Conservation (phyloP, 2,797 vertebrate genomes). For the Poecilia picta region DNA sequence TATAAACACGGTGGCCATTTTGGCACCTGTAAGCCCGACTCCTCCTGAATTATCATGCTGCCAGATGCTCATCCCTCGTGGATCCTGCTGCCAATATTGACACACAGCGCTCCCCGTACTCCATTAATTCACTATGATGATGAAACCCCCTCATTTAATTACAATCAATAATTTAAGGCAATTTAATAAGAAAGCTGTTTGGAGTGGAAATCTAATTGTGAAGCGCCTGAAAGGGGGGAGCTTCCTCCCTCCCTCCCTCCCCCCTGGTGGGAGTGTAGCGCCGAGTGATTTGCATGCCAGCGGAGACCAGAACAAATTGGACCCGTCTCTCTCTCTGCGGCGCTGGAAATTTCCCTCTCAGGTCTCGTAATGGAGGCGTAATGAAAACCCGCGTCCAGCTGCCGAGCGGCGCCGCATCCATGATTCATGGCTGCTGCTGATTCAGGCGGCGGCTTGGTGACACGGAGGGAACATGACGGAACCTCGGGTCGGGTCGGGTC, state of each 20-base stretch:
- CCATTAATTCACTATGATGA: slow-evolving; percentile 58
- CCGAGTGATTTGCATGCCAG: slow-evolving; percentile 64
- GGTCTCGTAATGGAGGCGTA: slow-evolving; percentile 55
- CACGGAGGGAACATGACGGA: slow-evolving; percentile 19
- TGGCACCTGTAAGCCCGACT: too few relatives aligned
- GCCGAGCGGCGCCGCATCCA: slow-evolving; percentile 54
- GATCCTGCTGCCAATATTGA: slow-evolving; percentile 52
- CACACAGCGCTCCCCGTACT: slow-evolving; percentile 12
- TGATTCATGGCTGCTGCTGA: slow-evolving; percentile 69
- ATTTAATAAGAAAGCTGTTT: slow-evolving; percentile 69
- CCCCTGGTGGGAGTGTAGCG: slow-evolving; percentile 15
- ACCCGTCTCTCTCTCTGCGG: slow-evolving; percentile 54
- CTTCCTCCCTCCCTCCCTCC: slow-evolving; percentile 39
- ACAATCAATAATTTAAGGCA: slow-evolving; percentile 69
- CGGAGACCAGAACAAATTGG: slow-evolving; percentile 70
- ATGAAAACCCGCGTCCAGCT: slow-evolving; percentile 46
- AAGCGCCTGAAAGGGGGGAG: slow-evolving; percentile 42
- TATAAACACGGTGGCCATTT: too few relatives aligned
- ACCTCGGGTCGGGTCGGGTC: slow-evolving; percentile 9
- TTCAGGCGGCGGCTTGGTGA: slow-evolving; percentile 47
- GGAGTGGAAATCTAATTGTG: slow-evolving; percentile 74
- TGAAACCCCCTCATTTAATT: slow-evolving; percentile 63
- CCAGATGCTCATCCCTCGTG: slow-evolving; percentile 8
- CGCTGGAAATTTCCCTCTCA: slow-evolving; percentile 47
- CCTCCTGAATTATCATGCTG: too few relatives aligned